Conservation (phyloP, 1,140 invertebrate genomes). For the Ips nitidus region DNA sequence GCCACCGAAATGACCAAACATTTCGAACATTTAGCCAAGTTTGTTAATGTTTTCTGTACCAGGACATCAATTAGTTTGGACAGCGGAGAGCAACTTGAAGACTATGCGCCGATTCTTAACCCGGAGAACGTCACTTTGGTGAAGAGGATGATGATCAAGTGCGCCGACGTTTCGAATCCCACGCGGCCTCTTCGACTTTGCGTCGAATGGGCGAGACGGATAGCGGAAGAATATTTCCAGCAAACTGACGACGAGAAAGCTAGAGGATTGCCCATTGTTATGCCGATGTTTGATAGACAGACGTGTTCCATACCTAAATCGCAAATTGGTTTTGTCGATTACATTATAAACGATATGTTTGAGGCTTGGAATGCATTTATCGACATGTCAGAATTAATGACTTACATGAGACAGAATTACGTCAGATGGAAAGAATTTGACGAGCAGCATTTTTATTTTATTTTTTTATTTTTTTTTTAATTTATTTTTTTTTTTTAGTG, state of each 20-base stretch:
- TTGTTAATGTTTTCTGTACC: slow-evolving; percentile 81
- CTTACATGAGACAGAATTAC: slow-evolving; percentile 83
- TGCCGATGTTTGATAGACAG: slow-evolving; percentile 93
- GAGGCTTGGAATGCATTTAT: slow-evolving; percentile 94
- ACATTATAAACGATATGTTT: slow-evolving; percentile 96
- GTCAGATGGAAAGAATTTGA: slow-evolving; percentile 86
- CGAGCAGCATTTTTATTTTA: too few species aligned
- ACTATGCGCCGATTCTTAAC: slow-evolving; percentile 40
- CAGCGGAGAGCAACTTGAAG: slow-evolving; percentile 36
- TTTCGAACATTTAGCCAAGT: slow-evolving; percentile 94
- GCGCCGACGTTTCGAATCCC: slow-evolving; percentile 95
- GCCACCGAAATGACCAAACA: slow-evolving; percentile 98
- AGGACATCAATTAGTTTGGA: slow-evolving; percentile 55
- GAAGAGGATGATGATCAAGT: slow-evolving; percentile 96
- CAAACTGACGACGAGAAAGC: slow-evolving; percentile 93
- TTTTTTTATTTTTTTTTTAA: too few species aligned
- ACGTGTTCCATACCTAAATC: slow-evolving; percentile 95
- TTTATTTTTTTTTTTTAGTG: too few species aligned
- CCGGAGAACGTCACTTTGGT: slow-evolving; percentile 82
- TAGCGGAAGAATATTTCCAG: slow-evolving; percentile 90
- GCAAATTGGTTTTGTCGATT: slow-evolving; percentile 95
- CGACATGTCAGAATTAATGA: slow-evolving; percentile 87
- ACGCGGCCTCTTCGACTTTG: slow-evolving; percentile 80
- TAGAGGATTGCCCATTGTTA: slow-evolving; percentile 84
- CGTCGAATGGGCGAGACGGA: slow-evolving; percentile 88